Evolutionary conservation across 2,888 invertebrate genomes (phyloP).

Genomic region (Drosophila ustulata): DNA sequence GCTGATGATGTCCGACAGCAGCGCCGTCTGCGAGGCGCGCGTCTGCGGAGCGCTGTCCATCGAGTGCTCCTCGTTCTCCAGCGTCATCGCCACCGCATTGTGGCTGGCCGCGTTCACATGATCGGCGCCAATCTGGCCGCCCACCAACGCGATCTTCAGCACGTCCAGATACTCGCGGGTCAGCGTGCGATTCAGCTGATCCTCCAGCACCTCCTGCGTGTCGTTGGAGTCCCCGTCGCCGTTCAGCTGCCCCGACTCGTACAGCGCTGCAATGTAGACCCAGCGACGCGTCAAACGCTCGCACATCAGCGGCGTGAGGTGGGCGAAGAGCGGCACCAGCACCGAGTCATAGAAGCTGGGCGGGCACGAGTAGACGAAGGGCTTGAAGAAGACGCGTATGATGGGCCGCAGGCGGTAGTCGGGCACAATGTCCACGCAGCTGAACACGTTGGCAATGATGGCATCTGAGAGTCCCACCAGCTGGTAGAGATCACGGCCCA

Average conservation of each 20-base stretch:
- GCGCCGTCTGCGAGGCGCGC: slow-evolving; percentile 85
- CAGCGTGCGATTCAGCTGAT: slow-evolving; percentile 93
- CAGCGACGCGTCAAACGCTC: slow-evolving; percentile 90
- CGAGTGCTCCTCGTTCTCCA: slow-evolving; percentile 89
- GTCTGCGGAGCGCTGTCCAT: slow-evolving; percentile 89
- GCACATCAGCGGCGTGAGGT: slow-evolving; percentile 91
- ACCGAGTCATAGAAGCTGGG: slow-evolving; percentile 91
- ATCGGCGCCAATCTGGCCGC: slow-evolving; percentile 87
- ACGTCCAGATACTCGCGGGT: slow-evolving; percentile 96
- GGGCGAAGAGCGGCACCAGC: slow-evolving; percentile 91
- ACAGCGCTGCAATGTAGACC: slow-evolving; percentile 91
- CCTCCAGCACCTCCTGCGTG: slow-evolving; percentile 92
- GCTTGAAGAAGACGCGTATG: slow-evolving; percentile 93
- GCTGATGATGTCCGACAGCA: slow-evolving; percentile 91
- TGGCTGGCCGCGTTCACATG: slow-evolving; percentile 46
- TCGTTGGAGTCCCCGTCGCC: slow-evolving; percentile 90
- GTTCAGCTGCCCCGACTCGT: slow-evolving; percentile 91
- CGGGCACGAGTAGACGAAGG: slow-evolving; percentile 94
- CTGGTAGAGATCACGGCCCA: slow-evolving; percentile 95
- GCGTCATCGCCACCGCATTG: slow-evolving; percentile 86
- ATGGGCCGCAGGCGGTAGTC: slow-evolving; percentile 94
- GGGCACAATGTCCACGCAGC: slow-evolving; percentile 88
- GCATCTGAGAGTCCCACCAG: slow-evolving; percentile 91
- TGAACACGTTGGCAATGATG: slow-evolving; percentile 88
- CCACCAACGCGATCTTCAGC: slow-evolving; percentile 90